A percentile compares a stretch with the other conserved stretches of the same genome.
These are phyloP conservation scores for Muscidifurax raptorellus DNA, from an alignment of 1,140 invertebrate genomes.

Conservation along the genomic window DNA sequence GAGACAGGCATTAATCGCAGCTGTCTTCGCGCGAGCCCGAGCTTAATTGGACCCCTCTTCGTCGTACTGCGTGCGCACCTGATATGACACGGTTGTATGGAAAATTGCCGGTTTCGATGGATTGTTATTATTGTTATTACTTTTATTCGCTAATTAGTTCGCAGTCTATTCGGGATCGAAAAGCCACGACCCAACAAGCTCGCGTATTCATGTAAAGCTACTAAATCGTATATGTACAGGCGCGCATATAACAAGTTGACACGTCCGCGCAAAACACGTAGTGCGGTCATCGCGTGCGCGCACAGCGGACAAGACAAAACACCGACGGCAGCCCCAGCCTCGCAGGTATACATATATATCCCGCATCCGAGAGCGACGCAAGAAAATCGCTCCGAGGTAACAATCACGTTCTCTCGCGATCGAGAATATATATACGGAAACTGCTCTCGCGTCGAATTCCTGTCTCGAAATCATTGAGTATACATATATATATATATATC, in stretches of 20 bases:
- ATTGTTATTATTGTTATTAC: too few species aligned
- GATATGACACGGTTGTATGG: neutral
- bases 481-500: too few species aligned
- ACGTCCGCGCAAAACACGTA: conserved; percentile 23
- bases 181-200: too few species aligned
- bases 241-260: conserved; percentile 35
- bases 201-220: neutral
- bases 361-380: neutral
- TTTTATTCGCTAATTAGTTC: neutral
- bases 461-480: conserved; percentile 8
- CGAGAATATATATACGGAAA: conserved; percentile 37
- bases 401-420: conserved; percentile 37
- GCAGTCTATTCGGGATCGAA: neutral
- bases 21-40: conserved; percentile 22
- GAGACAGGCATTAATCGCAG: conserved; percentile 41
- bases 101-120: too few species aligned
- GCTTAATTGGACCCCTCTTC: conserved; percentile 28
- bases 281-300: too few species aligned
- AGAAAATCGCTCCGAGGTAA: conserved; percentile 26
- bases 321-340: neutral
- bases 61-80: neutral
- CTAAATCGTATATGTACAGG: too few species aligned
- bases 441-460: conserved; percentile 23
- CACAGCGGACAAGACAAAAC: neutral
- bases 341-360: neutral